Conservation (phyloP, 2,113 vertebrate genomes). For the Balaeniceps rex region DNA sequence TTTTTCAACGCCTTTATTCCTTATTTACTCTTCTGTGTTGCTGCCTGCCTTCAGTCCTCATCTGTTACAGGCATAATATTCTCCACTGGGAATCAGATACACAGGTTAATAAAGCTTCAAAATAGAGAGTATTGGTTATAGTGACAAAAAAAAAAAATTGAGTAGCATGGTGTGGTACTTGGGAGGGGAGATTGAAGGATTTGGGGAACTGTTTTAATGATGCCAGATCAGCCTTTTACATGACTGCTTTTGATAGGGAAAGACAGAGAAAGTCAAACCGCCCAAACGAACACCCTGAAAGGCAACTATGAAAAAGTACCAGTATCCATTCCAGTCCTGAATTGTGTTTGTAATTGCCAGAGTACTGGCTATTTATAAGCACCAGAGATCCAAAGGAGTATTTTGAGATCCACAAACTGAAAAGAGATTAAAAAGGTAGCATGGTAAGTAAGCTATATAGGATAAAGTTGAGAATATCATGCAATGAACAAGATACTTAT, state of each 20-base stretch:
- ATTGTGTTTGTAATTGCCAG: not conserved
- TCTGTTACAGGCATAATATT: not conserved
- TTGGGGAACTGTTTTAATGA: not conserved
- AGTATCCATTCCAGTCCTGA: not conserved
- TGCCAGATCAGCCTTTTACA: not conserved
- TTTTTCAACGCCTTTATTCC: not conserved
- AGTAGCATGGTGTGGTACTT: not conserved
- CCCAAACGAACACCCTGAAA: not conserved
- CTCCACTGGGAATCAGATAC: not conserved
- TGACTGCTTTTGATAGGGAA: not conserved
- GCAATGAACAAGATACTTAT: not conserved
- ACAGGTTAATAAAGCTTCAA: not conserved
- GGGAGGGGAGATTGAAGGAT: not conserved
- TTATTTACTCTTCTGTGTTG: not conserved
- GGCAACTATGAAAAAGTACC: not conserved
- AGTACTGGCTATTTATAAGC: not conserved
- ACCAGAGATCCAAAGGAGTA: not conserved
- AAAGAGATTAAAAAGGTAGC: not conserved
- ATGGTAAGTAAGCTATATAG: not conserved
- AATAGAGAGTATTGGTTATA: not conserved
- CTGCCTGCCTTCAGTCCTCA: not conserved
- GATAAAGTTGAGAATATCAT: not conserved
- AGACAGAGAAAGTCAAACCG: not conserved
- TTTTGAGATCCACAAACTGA: not conserved
- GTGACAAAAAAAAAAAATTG: not conserved